Base-by-base conservation (phyloP, 2,888 invertebrate species). In the Tipula helvola region DNA sequence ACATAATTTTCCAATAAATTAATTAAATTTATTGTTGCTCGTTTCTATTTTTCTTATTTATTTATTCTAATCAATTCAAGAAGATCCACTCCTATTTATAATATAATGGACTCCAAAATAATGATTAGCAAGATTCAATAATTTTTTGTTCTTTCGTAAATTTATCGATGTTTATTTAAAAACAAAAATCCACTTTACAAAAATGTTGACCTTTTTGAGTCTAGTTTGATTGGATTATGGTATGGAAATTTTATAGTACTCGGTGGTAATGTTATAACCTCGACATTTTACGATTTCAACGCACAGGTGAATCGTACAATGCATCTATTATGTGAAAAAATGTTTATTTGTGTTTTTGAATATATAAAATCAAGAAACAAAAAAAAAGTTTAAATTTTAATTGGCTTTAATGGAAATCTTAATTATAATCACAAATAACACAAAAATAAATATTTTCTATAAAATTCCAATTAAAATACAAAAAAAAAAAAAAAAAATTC, bases 1-100 rank as follows among this genome's bases (percentile, higher is more conserved):
- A 7, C 18, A 71, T 71, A 71, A 71, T 71, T 71, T 28, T 28
- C 71, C 28, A 71, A 71, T 71, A 71, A 71, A 71, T 71, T 71
- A 71, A 71, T 71, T 71, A 71, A 71, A 71, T 71, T 71, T 71
- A 71, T 71, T 71, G 71, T 71, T 71, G 71, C 28, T 71, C 71
- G 28, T 71, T 71, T 71, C 10, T 28, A 71, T 71, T 71, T 28
- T 71, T 71, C 71, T 71, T 71, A 71, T 71, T 71, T 71, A 71
- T 71, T 71, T 71, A 71, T 71, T 71, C 71, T 71, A 71, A 71
- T 71, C 71, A 71, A 71, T 71, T 71, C 71, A 71, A 71, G 71
- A 71, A 18, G 71, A 71, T 71, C 71, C 71, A 18, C 71, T 71
- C 71, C 71, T 71, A 28, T 52, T 13, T 71, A 28, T 28, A 71